Percentiles rank a stretch among this genome's conserved stretches.
Conservation (phyloP, 2,888 invertebrate species). For the Busseola fusca region DNA sequence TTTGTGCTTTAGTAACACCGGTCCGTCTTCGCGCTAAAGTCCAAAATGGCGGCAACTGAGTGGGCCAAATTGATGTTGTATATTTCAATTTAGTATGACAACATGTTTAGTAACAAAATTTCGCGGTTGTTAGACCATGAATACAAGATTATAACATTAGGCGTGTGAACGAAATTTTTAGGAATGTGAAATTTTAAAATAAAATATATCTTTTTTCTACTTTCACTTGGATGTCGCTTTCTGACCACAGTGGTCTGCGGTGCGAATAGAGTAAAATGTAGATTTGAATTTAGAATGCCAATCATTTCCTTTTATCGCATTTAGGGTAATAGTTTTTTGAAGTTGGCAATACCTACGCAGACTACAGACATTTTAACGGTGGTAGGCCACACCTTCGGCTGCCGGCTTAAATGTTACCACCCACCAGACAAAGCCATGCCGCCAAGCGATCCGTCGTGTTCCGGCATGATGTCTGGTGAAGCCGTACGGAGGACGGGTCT, state of each 20-base stretch:
- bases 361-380: background rate
- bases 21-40: constrained; percentile 35
- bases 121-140: constrained; percentile 75
- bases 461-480: too few species aligned
- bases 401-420: too few species aligned
- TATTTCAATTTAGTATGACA: constrained; percentile 71
- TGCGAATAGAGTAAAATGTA: constrained; percentile 61
- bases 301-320: constrained; percentile 58
- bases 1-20: constrained; percentile 27
- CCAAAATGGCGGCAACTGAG: constrained; percentile 38
- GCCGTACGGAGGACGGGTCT: too few species aligned
- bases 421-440: too few species aligned
- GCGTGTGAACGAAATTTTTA: constrained; percentile 78
- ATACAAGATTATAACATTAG: constrained; percentile 76
- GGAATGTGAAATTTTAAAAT: constrained; percentile 71
- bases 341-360: constrained; percentile 44
- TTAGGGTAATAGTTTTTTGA: constrained; percentile 50
- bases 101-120: constrained; percentile 73
- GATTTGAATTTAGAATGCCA: constrained; percentile 69
- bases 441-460: too few species aligned
- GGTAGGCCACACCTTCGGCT: too few species aligned
- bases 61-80: constrained; percentile 44
- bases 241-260: constrained; percentile 69
- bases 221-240: constrained; percentile 81
- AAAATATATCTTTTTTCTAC: constrained; percentile 60